Evolutionary conservation across 2,888 invertebrate species (phyloP).

Genomic region (Morinoia aosen): DNA sequence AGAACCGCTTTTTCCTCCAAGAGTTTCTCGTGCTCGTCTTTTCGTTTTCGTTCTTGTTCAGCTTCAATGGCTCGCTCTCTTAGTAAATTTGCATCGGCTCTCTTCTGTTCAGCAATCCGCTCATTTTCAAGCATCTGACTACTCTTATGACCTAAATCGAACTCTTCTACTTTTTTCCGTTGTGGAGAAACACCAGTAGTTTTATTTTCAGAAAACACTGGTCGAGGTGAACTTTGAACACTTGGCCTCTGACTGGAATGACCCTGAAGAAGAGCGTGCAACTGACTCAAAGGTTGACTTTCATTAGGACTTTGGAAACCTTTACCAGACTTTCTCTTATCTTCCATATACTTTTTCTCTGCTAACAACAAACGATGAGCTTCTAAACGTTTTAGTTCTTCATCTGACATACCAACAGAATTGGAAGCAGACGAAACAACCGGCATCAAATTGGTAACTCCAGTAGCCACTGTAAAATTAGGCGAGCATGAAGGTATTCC

Average conservation of each 20-base stretch:
- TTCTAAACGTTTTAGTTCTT: background rate
- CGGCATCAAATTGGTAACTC: background rate
- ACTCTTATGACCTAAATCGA: background rate
- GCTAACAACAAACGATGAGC: slow-evolving; percentile 6
- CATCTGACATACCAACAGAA: background rate
- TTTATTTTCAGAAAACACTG: background rate
- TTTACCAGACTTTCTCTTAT: background rate
- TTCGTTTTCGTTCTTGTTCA: slow-evolving; percentile 28
- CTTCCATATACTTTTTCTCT: slow-evolving; percentile 20
- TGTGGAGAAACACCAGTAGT: background rate
- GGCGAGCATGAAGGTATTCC: background rate
- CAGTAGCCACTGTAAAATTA: background rate
- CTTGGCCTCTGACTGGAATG: background rate
- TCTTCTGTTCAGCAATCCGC: background rate
- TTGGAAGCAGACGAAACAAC: background rate
- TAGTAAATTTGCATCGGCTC: background rate
- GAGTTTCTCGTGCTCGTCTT: background rate
- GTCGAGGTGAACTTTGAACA: background rate
- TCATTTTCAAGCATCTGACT: background rate
- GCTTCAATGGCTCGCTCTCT: background rate
- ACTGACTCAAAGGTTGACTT: background rate
- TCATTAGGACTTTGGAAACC: background rate
- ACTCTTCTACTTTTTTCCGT: background rate
- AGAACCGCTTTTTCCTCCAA: background rate
- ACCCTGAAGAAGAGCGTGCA: background rate